Evolutionary conservation across 2,888 invertebrate genomes (phyloP), one percentile per base, ranked within the genome.

Genomic region (Meganola albula): DNA sequence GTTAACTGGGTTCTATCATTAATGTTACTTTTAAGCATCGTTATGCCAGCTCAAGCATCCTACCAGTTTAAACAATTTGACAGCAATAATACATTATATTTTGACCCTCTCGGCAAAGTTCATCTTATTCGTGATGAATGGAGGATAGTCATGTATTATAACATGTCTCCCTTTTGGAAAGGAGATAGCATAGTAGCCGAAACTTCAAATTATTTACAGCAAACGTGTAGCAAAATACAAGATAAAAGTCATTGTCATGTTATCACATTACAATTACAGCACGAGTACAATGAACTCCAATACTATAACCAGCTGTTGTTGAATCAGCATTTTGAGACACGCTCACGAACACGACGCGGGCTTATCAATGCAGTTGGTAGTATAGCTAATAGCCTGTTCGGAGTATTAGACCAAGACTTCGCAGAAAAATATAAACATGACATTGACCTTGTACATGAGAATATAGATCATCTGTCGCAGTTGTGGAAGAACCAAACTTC

Each of bases 291-390:
- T 3, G 46, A 47, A 36, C 14, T 47, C 3, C 12, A 46, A 24
- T 27, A 40, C 18, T 42, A 46, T 20, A 40, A 47, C 23, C 21
- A 33, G 11, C 21, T 47, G 12, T 30, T 44, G 22, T 18, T 41
- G 13, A 29, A 10, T 30, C 38, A 45, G 24, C 37, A 37, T 5
- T 23, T 31, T 8, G 18, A 5, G 12, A 16, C 7, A 26, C 32
- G 32, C 16, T 8, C 12, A n/a, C 10, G 24, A 24, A 11, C 14
- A 8, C 33, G 33, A 20, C 16, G 24, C 7, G 18, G 24, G 10
- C 20, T 31, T 7, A 31, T 31, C 8, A 21, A 32, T 13, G 26
- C 20, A 21, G 26, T 7, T 21, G 10, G 23, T 8, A 10, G 10
- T 23, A n/a, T 23, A 8, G 10, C 23, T 8, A 23, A 23, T 10